Conservation (phyloP, 1,140 invertebrate genomes). For the Magallana gigas region DNA sequence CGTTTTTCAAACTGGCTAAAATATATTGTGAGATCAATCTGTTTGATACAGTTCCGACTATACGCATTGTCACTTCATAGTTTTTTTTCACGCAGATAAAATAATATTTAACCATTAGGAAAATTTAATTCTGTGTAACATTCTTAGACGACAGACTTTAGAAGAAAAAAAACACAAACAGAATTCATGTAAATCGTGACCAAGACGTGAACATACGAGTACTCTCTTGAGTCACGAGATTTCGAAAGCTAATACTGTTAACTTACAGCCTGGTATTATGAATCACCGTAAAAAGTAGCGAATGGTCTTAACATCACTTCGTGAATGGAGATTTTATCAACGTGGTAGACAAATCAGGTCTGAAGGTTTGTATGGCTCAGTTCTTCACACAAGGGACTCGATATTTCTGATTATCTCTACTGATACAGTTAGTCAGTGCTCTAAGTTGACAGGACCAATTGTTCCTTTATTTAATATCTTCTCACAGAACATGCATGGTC, state of each 20-base stretch:
- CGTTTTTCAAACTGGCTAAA: too few species aligned
- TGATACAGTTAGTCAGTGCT: slow-evolving; percentile 20
- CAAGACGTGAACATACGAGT: not conserved
- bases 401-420: slow-evolving; percentile 9
- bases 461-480: slow-evolving; percentile 29
- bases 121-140: too few species aligned
- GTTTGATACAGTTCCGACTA: too few species aligned
- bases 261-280: not conserved
- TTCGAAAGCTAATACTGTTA: slow-evolving; percentile 17
- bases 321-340: slow-evolving; percentile 30
- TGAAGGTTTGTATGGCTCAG: not conserved
- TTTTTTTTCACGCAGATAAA: too few species aligned
- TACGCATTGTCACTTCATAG: too few species aligned
- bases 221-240: slow-evolving; percentile 10
- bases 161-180: not conserved
- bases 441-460: slow-evolving; percentile 29
- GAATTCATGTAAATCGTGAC: not conserved
- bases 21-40: too few species aligned
- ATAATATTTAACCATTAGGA: too few species aligned
- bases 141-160: not conserved
- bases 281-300: not conserved
- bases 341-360: not conserved
- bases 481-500: not conserved
- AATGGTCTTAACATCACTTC: slow-evolving; percentile 27
- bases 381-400: not conserved